These are phyloP conservation scores for Leptinotarsa texana DNA, from an alignment of 1,140 invertebrate genomes.

Conservation along the genomic window DNA sequence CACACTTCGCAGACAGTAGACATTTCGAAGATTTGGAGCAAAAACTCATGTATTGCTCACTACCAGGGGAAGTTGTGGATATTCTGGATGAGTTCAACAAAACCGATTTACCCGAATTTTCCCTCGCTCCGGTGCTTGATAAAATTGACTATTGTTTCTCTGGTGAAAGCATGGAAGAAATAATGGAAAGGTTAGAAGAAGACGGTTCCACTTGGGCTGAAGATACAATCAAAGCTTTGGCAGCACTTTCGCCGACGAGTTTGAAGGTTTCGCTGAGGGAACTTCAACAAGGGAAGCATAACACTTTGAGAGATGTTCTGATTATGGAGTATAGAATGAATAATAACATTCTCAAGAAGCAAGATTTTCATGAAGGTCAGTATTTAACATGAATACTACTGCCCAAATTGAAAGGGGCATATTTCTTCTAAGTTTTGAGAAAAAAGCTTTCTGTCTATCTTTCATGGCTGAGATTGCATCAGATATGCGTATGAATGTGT, in stretches of 20 bases:
- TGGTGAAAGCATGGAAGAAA: conserved; percentile 75
- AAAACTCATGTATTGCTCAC: conserved; percentile 64
- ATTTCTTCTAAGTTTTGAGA: no score
- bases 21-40: conserved; percentile 69
- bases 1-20: conserved; percentile 79
- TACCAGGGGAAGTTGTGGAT: conserved; percentile 39
- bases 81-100: conserved; percentile 62
- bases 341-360: background rate
- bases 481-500: no score
- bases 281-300: conserved; percentile 70
- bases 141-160: conserved; percentile 82
- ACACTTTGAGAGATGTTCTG: conserved; percentile 80
- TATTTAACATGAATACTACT: background rate
- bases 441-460: no score
- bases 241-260: conserved; percentile 87
- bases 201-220: conserved; percentile 77
- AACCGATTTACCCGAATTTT: conserved; percentile 65
- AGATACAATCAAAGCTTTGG: conserved; percentile 65
- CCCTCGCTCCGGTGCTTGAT: conserved; percentile 69
- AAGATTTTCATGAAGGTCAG: background rate
- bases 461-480: no score
- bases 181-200: conserved; percentile 71
- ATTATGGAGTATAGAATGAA: conserved; percentile 64
- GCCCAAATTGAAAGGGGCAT: no score
- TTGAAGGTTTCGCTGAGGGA: conserved; percentile 83